Conservation (phyloP, 2,888 invertebrate species). For the Stenichneumon culpator region DNA sequence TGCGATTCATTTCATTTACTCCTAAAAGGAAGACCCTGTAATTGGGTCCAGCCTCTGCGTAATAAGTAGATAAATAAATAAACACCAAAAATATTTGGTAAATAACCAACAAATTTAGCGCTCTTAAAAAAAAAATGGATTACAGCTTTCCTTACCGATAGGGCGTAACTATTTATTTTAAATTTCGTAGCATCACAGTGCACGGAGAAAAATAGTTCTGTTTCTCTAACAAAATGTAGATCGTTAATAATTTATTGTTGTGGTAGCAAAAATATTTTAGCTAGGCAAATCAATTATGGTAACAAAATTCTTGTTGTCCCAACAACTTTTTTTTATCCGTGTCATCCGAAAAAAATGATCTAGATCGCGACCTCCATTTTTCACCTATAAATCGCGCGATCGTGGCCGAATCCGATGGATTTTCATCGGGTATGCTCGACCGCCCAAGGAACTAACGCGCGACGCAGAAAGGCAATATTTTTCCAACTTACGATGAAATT, state of each 20-base stretch:
- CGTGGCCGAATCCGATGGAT: slow-evolving; percentile 55
- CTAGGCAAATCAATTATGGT: too few species aligned
- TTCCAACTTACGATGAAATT: slow-evolving; percentile 30
- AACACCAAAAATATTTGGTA: too few species aligned
- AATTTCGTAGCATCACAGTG: neutral
- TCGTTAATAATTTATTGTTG: too few species aligned
- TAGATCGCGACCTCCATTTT: neutral
- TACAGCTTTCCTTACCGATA: neutral
- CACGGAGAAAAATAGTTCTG: too few species aligned
- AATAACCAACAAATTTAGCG: neutral
- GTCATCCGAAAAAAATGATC: slow-evolving; percentile 15
- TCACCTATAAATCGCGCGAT: slow-evolving; percentile 32
- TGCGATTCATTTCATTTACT: too few species aligned
- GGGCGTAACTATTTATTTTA: neutral
- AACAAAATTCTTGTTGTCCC: too few species aligned
- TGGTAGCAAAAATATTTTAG: too few species aligned
- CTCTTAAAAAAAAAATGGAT: neutral
- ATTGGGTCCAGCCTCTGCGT: too few species aligned
- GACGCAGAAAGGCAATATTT: slow-evolving; percentile 6
- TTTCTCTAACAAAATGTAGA: too few species aligned
- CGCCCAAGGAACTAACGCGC: slow-evolving; percentile 38
- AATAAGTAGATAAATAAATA: too few species aligned
- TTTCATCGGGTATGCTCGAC: slow-evolving; percentile 39
- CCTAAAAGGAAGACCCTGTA: too few species aligned
- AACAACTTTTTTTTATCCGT: too few species aligned